Evolutionary conservation across 2,113 vertebrate genomes (phyloP), one percentile per base, ranked within the genome.

Genomic region (Crotalus horridus): DNA sequence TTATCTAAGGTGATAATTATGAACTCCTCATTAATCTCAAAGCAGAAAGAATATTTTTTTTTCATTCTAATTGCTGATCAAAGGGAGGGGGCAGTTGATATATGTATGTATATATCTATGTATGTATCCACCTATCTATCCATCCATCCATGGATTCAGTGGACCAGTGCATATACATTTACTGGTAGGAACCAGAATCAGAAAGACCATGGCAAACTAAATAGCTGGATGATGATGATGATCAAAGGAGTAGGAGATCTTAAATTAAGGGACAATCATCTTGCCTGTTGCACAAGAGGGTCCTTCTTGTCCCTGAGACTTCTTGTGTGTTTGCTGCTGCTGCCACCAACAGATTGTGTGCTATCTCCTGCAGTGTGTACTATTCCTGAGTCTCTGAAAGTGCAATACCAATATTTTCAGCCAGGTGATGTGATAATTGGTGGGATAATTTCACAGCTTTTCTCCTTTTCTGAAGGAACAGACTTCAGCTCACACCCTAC

Each of bases 361-460:
- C 23, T 48, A 3, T n/a, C 21, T 87, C 20, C 85, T 87, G 85
- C 8, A n/a, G 11, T 87, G 43, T 91, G 85, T 61, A 15, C 26
- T 43, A 7, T 51, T 29, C 12, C 1, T 6, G 43, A 91, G 8
- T 46, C 43, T 12, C 43, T 64, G 10, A 48, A 59, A 29, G 54
- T 33, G 6, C 91, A 10, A 24, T 64, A 64, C 17, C 85, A 92
- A 23, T 87, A 87, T 64, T 24, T 53, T 87, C 85, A 87, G 46
- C 91, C 85, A 64, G 91, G 85, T 12, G 26, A 92, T 15, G 4
- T 92, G 29, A 53, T 87, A 17, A 39, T 92, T 53, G 85, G 85
- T 92, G 91, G 85, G 29, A 87, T 92, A 12, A 64, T 48, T 39
- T 92, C 91, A 53, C 85, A 92, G 56, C 56, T 92, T n/a, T 87